Base-by-base conservation (phyloP, 2,113 vertebrate species). In the Dasypus novemcinctus region DNA sequence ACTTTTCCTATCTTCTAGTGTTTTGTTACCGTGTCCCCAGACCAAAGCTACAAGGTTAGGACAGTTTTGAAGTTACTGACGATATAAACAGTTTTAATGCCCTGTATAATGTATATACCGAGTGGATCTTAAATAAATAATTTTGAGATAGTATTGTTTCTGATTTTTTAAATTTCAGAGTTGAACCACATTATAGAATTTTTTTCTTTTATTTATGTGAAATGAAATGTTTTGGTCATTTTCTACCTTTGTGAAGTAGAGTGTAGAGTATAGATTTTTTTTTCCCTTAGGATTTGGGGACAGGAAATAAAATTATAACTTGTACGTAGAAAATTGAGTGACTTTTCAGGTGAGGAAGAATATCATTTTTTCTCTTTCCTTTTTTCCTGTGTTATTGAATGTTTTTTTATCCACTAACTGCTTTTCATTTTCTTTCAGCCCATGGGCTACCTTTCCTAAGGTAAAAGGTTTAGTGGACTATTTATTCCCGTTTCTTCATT, bases 241-340 rank as follows among this genome's bases (percentile, higher is more conserved):
- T 92, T 93, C 49, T 88, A n/a, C 9, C 27, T 74, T 87, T 83
- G 46, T 96, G 18, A 83, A 75, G 11, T 79, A 86, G 71, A 95
- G 54, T 27, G 79, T 88, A 33, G 2, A 76, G 71, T 64, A 69
- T 29, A 71, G 38, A 5, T 59, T 33, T 5, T 18, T 38, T 78
- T 11, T 15, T 11, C 21, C 5, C 20, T 5, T 8, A 46, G 63
- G 46, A 90, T 69, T 94, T 92, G 36, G 49, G 90, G 33, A 31
- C 54, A 95, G 17, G 72, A 80, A 75, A 78, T 93, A 93, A 75
- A 92, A 89, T 82, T 81, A 87, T 68, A 87, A 29, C 31, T 81
- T 93, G 64, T 36, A 63, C 49, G 66, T 41, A 95, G 94, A 96
- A 97, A 93, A 94, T 25, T 31, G 21, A 87, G 57, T 75, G 59